Base-by-base conservation (phyloP, 2,113 vertebrate species). In the Aleadryas rufinucha region DNA sequence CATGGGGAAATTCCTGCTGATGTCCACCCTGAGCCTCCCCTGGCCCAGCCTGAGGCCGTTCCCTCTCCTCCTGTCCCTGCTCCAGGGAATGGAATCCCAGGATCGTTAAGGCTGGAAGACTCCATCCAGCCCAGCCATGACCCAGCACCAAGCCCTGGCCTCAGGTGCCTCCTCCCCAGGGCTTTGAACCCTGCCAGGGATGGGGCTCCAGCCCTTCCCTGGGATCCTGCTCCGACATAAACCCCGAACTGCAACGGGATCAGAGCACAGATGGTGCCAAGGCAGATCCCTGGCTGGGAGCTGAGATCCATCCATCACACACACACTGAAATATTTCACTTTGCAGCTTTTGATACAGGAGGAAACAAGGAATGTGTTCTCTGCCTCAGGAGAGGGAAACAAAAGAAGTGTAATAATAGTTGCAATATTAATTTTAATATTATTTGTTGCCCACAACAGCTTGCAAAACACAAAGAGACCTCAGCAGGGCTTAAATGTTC, bases 231-330 rank as follows among this genome's bases (percentile, higher is more conserved):
- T 14, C 23, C 56, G 3, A 0, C 1, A 20, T 2, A 13, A 18
- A 23, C 21, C 20, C 1, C 27, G 0, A 0, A 5, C 18, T 31
- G 42, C 54, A 57, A 1, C 37, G 45, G 21, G 22, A 9, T 15
- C 33, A 4, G 0, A 2, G 49, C 57, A 1, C 49, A 66, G 71
- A 5, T 12, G 66, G 41, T 3, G 30, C 41, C 26, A 12, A 11
- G 74, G 16, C 41, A 57, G 44, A 3, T 4, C 11, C 45, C 9
- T 0, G 19, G 64, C 23, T 61, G 49, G 22, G 33, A 70, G 82
- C 77, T 47, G 19, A 10, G 28, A 87, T 5, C 2, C 65, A 60
- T 14, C 11, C 57, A 39, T 47, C 76, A 56, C 50, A 33, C 76
- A 13, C n/a, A 7, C 37, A 1, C 83, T 18, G 61, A 3, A 45